phyloP scores from a whole-genome alignment of 2,113 vertebrate species.

The Megaleporinus macrocephalus region DNA sequence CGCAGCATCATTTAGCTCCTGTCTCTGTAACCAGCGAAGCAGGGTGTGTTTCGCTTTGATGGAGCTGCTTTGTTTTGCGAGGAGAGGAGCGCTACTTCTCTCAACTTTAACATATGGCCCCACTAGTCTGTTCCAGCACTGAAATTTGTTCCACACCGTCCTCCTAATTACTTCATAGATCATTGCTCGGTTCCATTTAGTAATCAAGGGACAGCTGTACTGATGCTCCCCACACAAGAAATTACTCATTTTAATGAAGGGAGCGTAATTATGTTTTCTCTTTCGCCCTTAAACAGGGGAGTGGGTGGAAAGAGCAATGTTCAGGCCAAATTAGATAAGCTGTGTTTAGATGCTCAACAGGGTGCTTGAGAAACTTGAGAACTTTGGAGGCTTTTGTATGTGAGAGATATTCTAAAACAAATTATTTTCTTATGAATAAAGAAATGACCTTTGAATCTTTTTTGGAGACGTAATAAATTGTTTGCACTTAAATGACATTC shows the following conservation, averaged over 20 bases:
- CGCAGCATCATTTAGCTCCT: not conserved
- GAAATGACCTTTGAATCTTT: not conserved
- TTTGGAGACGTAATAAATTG: not conserved
- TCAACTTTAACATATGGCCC: conserved; percentile 45
- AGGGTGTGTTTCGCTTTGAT: not conserved
- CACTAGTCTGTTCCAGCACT: conserved; percentile 67
- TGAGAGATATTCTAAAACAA: not conserved
- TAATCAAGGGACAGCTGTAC: conserved; percentile 77
- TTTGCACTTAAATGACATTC: not conserved
- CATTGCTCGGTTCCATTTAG: conserved; percentile 76
- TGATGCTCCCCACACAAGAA: conserved; percentile 65
- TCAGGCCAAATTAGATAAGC: conserved; percentile 65
- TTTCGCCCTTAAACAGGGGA: conserved; percentile 45
- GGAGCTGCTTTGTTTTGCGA: not conserved
- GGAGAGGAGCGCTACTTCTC: conserved; percentile 5
- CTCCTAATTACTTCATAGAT: conserved; percentile 79
- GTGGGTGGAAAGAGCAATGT: conserved; percentile 66
- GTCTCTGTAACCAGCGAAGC: not conserved
- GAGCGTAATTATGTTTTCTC: conserved; percentile 73
- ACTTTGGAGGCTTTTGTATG: not conserved
- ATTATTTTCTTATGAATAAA: not conserved
- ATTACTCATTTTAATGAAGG: conserved; percentile 76
- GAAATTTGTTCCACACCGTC: conserved; percentile 76
- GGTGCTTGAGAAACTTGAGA: conserved; percentile 26
- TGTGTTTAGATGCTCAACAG: conserved; percentile 35